Percentiles rank a stretch among this genome's conserved stretches.
phyloP scores from a whole-genome alignment of 2,888 invertebrate species.

The Patella ulyssiponensis region DNA sequence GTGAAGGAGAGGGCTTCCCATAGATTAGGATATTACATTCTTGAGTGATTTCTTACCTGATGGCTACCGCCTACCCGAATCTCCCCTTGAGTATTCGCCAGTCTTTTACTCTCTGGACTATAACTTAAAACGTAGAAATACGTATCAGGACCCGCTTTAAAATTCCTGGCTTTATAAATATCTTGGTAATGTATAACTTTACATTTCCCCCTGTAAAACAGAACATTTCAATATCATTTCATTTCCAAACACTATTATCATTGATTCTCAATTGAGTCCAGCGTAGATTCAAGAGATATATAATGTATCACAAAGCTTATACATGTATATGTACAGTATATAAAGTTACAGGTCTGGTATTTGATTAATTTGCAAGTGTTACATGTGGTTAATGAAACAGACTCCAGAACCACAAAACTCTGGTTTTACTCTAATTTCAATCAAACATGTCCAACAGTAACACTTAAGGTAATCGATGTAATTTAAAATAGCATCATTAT shows the following conservation, averaged over 20 bases:
- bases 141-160: slow-evolving; percentile 73
- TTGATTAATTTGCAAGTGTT: no score
- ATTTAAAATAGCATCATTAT: no score
- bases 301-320: no score
- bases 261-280: no score
- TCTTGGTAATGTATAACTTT: slow-evolving; percentile 75
- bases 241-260: neutral
- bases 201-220: slow-evolving; percentile 74
- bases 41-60: slow-evolving; percentile 70
- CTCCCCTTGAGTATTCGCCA: slow-evolving; percentile 77
- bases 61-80: slow-evolving; percentile 77
- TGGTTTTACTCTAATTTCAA: no score
- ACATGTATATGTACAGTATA: no score
- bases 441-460: no score
- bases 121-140: slow-evolving; percentile 76
- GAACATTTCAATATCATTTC: slow-evolving; percentile 4
- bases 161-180: slow-evolving; percentile 72
- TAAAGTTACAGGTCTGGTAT: no score
- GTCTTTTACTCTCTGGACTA: slow-evolving; percentile 75
- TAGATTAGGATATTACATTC: no score
- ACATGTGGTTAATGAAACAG: neutral
- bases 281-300: no score
- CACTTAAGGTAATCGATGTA: no score
- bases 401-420: slow-evolving; percentile 6
- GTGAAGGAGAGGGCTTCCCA: no score